These are phyloP conservation scores for Choreutis nemorana DNA, from an alignment of 2,888 invertebrate genomes.

Conservation along the genomic window DNA sequence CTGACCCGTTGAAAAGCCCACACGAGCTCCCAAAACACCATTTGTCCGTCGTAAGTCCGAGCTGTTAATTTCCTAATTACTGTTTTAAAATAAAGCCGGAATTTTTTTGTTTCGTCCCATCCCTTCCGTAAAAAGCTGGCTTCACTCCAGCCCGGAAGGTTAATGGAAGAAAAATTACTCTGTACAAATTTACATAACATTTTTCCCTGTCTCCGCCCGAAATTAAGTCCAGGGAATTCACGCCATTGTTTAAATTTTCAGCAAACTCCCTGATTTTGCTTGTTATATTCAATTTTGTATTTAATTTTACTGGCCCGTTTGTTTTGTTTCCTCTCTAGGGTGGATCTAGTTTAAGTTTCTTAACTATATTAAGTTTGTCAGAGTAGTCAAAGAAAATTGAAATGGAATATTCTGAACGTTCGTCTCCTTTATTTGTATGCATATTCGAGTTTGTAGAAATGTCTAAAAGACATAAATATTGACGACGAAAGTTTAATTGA, in stretches of 20 bases:
- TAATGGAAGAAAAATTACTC: conserved; percentile 62
- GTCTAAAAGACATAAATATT: too few relatives aligned
- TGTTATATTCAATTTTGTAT: conserved; percentile 27
- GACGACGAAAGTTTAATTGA: too few relatives aligned
- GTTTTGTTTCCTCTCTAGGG: conserved; percentile 5
- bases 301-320: conserved; percentile 10
- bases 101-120: conserved; percentile 43
- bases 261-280: conserved; percentile 45
- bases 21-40: conserved; percentile 36
- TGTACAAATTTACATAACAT: conserved; percentile 65
- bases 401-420: neutral
- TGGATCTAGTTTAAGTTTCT: too few relatives aligned
- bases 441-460: too few relatives aligned
- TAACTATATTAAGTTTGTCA: too few relatives aligned
- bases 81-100: conserved; percentile 54
- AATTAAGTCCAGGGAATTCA: conserved; percentile 53
- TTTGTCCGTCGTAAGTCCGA: conserved; percentile 48
- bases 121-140: conserved; percentile 26
- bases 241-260: conserved; percentile 55
- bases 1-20: too few relatives aligned
- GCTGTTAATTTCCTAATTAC: conserved; percentile 63
- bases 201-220: conserved; percentile 49
- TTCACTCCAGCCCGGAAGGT: conserved; percentile 42
- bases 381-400: too few relatives aligned
- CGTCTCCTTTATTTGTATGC: neutral